A percentile compares a stretch with the other conserved stretches of the same genome.
Evolutionary conservation across 2,113 vertebrate species (phyloP).

Genomic region (Dipodomys spectabilis): DNA sequence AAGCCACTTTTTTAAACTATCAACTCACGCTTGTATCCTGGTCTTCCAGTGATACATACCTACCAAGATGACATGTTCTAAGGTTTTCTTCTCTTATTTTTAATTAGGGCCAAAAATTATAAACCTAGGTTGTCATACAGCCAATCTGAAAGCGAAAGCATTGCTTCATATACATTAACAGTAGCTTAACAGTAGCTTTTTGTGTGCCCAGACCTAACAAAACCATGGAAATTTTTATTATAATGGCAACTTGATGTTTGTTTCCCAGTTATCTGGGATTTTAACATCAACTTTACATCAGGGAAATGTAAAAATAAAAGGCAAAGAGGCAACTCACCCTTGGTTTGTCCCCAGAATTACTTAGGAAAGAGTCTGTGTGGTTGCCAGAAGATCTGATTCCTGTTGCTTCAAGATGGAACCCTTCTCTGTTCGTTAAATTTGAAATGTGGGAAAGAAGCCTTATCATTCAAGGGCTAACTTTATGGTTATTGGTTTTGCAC

Average conservation of each 20-base stretch:
- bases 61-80: constrained; percentile 71
- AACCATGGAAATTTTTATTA: not conserved
- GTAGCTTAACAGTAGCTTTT: not conserved
- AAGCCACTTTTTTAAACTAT: constrained; percentile 75
- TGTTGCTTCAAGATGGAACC: not conserved
- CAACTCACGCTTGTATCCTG: constrained; percentile 68
- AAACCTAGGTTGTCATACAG: constrained; percentile 44
- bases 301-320: constrained; percentile 37
- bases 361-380: not conserved
- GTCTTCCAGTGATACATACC: constrained; percentile 73
- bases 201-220: not conserved
- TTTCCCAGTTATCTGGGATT: not conserved
- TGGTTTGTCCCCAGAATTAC: not conserved
- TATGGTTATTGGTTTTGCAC: not conserved
- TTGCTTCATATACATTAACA: not conserved
- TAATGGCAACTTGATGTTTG: not conserved
- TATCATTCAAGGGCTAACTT: not conserved
- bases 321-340: not conserved
- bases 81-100: constrained; percentile 51
- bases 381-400: constrained; percentile 6
- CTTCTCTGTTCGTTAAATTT: not conserved
- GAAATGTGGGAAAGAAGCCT: constrained; percentile 9
- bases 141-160: constrained; percentile 35
- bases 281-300: not conserved
- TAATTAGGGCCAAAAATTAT: constrained; percentile 52